Base-by-base conservation (phyloP, 2,888 invertebrate genomes). In the Acleris cristana region DNA sequence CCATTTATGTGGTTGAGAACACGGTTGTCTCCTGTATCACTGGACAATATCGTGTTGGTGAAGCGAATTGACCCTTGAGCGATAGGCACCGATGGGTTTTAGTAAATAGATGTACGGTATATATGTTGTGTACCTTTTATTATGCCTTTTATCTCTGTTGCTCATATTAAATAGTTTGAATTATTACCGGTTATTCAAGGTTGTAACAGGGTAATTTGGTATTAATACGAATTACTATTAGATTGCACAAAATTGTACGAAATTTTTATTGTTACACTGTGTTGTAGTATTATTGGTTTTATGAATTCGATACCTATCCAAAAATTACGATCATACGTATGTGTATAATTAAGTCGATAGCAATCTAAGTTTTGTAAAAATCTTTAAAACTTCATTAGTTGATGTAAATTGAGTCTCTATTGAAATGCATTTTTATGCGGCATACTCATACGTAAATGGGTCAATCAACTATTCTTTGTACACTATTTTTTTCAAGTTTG, bases 191-290 rank as follows among this genome's bases (percentile, higher is more conserved):
- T 80, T 78, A 82, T 79, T 80, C 84, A 84, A 84, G 86, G 84
- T 87, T 83, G 73, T 85, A 81, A 86, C 87, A 88, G 88, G 88
- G 88, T 88, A 88, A 85, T 76, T 76, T 72, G 74, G 74, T 75
- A 73, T 79, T 55, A 44, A 61, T 65, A 62, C 55, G 72, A 69
- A 71, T 70, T 69, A 70, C 70, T 58, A 70, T 71, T 64, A 74
- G 70, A 76, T 74, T 79, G 81, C 84, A 86, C 81, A 83, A 82
- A 80, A 77, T 71, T 71, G 65, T 70, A 79, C 73, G 73, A 70
- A 75, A 62, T 66, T 40, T 53, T 57, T 30, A 53, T 58, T 62
- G n/a, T 67, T 62, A 62, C 67, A 62, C 48, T 45, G 56, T 58
- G 58, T 40, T 40, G 34, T 40, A 14, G 14, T 40, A 40, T 57